Evolutionary conservation across 2,888 invertebrate species (phyloP).

Genomic region (Caradrina clavipalpis): DNA sequence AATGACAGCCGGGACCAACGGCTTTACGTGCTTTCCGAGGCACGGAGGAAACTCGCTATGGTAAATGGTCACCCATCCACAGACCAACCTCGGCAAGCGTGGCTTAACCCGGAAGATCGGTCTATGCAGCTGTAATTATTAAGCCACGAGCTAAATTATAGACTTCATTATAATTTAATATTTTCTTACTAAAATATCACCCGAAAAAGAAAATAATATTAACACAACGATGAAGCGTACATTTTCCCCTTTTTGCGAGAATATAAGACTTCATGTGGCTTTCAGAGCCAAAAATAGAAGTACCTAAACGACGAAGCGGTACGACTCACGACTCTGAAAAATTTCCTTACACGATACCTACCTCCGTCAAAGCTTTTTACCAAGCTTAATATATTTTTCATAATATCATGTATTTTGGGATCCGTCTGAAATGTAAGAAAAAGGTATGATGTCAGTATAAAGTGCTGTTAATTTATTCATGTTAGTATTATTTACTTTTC

Average conservation of each 20-base stretch:
- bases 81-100: too few relatives aligned
- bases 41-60: too few relatives aligned
- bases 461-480: not conserved
- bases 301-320: constrained; percentile 1
- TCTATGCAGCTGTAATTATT: too few relatives aligned
- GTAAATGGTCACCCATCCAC: too few relatives aligned
- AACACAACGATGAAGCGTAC: not conserved
- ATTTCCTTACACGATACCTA: constrained; percentile 2
- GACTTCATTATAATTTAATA: not conserved
- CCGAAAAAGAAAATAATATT: not conserved
- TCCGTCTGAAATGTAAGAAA: not conserved
- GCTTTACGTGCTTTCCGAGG: too few relatives aligned
- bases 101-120: too few relatives aligned
- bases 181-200: not conserved
- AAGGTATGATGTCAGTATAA: not conserved
- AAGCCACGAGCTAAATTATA: too few relatives aligned
- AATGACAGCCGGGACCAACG: too few relatives aligned
- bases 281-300: constrained; percentile 3
- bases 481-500: not conserved
- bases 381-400: not conserved
- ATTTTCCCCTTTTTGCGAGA: not conserved
- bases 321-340: constrained; percentile 10
- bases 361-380: not conserved
- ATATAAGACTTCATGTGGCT: constrained; percentile 3
- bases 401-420: not conserved